Conservation (phyloP, 2,888 invertebrate genomes). For the Perizoma affinitatum region DNA sequence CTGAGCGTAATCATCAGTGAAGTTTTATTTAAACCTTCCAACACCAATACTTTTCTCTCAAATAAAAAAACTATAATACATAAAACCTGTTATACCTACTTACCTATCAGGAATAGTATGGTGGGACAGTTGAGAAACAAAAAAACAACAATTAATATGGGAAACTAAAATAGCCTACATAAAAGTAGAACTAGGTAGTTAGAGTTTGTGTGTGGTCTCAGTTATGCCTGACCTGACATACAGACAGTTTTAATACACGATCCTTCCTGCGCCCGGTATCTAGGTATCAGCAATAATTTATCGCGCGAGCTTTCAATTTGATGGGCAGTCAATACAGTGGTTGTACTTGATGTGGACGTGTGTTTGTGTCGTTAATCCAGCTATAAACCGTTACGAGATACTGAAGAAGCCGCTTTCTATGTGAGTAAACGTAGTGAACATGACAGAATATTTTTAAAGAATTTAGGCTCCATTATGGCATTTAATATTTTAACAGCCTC, state of each 20-base stretch:
- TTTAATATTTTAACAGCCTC: slow-evolving; percentile 29
- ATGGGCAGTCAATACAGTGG: slow-evolving; percentile 61
- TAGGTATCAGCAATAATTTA: slow-evolving; percentile 54
- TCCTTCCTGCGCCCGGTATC: slow-evolving; percentile 34
- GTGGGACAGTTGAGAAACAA: no score
- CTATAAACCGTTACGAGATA: slow-evolving; percentile 27
- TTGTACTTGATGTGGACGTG: slow-evolving; percentile 59
- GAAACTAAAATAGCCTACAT: no score
- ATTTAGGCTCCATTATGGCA: slow-evolving; percentile 12
- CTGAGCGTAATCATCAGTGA: no score
- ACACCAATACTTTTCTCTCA: no score
- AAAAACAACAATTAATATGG: no score
- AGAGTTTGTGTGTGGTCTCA: slow-evolving; percentile 22
- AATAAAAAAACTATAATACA: no score
- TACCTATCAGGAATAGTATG: no score
- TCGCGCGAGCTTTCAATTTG: slow-evolving; percentile 56
- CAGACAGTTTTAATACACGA: slow-evolving; percentile 26
- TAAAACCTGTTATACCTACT: no score
- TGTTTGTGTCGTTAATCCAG: slow-evolving; percentile 42
- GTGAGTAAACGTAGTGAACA: slow-evolving; percentile 31
- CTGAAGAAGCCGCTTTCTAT: slow-evolving; percentile 25
- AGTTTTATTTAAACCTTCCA: no score
- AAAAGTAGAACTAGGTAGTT: background rate
- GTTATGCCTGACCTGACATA: slow-evolving; percentile 37
- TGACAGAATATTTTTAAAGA: slow-evolving; percentile 8